Conservation (phyloP, 2,888 invertebrate genomes). For the Thera britannica region DNA sequence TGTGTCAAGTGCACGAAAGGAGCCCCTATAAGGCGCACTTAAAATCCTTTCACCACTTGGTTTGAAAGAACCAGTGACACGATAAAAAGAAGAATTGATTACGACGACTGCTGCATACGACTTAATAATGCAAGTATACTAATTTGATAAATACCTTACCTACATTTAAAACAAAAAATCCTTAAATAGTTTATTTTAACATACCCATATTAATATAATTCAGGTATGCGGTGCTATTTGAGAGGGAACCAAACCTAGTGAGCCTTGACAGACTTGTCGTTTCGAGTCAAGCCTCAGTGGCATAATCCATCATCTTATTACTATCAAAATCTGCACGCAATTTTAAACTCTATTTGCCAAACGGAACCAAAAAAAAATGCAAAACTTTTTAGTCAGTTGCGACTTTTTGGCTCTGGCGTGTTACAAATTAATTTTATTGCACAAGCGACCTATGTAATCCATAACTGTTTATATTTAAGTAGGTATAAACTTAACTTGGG, state of each 20-base stretch:
- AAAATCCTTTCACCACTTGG: too few relatives aligned
- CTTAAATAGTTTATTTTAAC: slow-evolving; percentile 2
- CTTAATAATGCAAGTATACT: too few relatives aligned
- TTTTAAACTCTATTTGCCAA: neutral
- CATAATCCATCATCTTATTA: slow-evolving; percentile 13
- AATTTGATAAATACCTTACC: neutral
- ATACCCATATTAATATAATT: neutral
- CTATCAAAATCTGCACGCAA: neutral
- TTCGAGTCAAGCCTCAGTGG: slow-evolving; percentile 7
- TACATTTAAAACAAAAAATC: neutral
- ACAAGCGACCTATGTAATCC: too few relatives aligned
- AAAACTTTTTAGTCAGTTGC: neutral
- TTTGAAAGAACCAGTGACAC: too few relatives aligned
- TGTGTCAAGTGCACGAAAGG: too few relatives aligned
- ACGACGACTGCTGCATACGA: too few relatives aligned
- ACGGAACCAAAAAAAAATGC: slow-evolving; percentile 17
- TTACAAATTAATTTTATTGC: too few relatives aligned
- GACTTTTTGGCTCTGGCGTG: slow-evolving; percentile 3
- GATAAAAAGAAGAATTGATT: too few relatives aligned
- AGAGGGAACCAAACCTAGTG: slow-evolving; percentile 21
- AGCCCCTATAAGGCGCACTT: too few relatives aligned
- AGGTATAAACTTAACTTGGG: too few relatives aligned
- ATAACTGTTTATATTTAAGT: too few relatives aligned
- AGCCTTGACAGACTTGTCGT: slow-evolving; percentile 31
- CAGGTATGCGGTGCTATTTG: slow-evolving; percentile 14